Conservation (phyloP, 2,113 vertebrate genomes). For the Oreotrochilus melanogaster region DNA sequence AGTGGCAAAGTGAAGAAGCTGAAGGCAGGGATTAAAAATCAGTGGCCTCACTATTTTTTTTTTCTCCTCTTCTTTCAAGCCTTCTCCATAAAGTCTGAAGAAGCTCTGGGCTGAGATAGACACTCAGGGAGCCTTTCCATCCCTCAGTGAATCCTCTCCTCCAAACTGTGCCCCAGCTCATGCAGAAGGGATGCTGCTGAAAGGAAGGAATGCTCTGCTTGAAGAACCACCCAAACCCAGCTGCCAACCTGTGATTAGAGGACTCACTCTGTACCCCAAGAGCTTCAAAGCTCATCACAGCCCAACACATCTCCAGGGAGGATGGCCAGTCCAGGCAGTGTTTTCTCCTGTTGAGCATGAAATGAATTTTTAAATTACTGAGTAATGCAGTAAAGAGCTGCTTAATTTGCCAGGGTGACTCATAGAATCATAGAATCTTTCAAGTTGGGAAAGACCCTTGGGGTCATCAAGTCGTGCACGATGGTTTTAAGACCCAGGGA, state of each 20-base stretch:
- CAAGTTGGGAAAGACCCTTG: no score
- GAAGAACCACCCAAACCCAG: neutral
- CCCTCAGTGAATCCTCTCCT: neutral
- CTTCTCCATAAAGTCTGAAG: neutral
- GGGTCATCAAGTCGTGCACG: neutral
- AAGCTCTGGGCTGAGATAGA: neutral
- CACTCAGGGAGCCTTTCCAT: fast-evolving
- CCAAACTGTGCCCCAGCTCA: neutral
- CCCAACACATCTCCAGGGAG: neutral
- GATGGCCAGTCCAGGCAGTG: neutral
- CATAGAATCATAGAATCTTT: neutral
- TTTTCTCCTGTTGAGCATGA: neutral
- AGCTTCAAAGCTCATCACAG: fast-evolving
- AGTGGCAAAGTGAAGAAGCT: neutral
- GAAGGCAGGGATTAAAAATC: neutral
- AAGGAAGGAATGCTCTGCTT: neutral
- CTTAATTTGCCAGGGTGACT: constrained; percentile 24
- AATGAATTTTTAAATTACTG: neutral
- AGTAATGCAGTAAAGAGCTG: neutral
- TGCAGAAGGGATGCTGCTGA: fast-evolving
- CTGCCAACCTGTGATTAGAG: neutral
- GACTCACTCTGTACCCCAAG: neutral
- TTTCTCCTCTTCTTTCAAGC: neutral
- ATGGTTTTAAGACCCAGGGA: neutral
- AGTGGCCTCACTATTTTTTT: neutral